Base-by-base conservation (phyloP, 2,113 vertebrate species). In the Crotophaga sulcirostris region DNA sequence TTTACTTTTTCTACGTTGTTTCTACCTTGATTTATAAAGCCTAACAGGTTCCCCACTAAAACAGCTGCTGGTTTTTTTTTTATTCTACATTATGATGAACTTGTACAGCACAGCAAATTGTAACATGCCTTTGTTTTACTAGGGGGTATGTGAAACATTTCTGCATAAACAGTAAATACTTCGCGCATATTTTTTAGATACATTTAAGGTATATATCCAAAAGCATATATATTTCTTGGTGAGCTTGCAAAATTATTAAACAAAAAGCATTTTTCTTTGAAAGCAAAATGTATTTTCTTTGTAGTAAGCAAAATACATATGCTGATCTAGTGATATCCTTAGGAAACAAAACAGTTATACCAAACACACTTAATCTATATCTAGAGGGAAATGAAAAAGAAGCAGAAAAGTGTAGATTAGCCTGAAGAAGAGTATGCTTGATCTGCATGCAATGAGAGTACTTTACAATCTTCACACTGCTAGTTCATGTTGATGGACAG, bases 401-500 rank as follows among this genome's bases (percentile, higher is more conserved):
- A 36, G 47, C 44, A 92, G 83, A 89, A 77, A 83, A 95, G 42
- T 60, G 77, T 67, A 93, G 68, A 78, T 67, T 87, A 69, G 67
- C 91, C 64, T 78, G 75, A 86, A 95, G 47, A 90, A 95, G 45
- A 34, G 5, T 36, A 66, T 42, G 82, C 93, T 95, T 96, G 90
- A 97, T 94, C 90, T 96, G 79, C 63, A 59, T 66, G 77, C 83
- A 87, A 85, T 42, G 69, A 33, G 56, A 85, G 59, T 75, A 87
- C 64, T 95, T 89, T 78, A 55, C 77, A 96, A 67, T 72, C 77
- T 89, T 94, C 91, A 93, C 80, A 91, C 36, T 87, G 62, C 52
- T 40, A 34, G 56, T 56, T 93, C 85, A 21, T 38, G 3, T n/a
- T 95, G 95, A 95, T 84, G 60, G 94, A 88, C 95, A 94, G 84